Base-by-base conservation (phyloP, 2,113 vertebrate species). In the Chaenocephalus aceratus region DNA sequence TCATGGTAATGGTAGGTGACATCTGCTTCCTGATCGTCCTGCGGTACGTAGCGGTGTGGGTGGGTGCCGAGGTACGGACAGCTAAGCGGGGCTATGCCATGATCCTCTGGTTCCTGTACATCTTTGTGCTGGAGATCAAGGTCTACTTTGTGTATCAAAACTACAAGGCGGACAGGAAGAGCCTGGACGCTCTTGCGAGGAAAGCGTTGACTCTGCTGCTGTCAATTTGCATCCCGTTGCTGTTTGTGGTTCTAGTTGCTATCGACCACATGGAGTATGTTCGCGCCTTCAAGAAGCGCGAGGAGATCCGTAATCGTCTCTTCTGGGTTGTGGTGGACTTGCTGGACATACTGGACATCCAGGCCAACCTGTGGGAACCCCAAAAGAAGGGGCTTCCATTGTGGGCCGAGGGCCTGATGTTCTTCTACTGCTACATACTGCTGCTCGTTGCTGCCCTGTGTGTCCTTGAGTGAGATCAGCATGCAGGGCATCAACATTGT, bases 41-140 rank as follows among this genome's bases (percentile, higher is more conserved):
- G 79, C 94, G 95, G 1, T 96, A 96, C 15, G 92, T 95, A 59
- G 94, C 94, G 0, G 94, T 95, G 62, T 96, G 95, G 95, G 94
- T 96, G 56, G 95, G 95, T 0, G 95, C 95, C 0, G 95, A 96
- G 82, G 95, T 96, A 11, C 91, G 94, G 68, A 95, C 94, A 0
- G 90, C 95, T 4, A 96, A 95, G 59, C 83, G 95, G 4, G 95
- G 95, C 80, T 96, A 96, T 0, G 95, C 95, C 79, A 96, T 96
- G 95, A 94, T 96, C 73, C 94, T 96, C 8, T 96, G 95, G 95
- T 96, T 96, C 88, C 93, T 96, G 34, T 96, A 96, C 87, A 95
- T 96, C 74, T 96, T 96, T 14, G 95, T 96, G 79, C 82, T 96
- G 89, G 95, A 96, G 88, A 96, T 96, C 88, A 96, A 96, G 78